Conservation (phyloP, 35 echinoderm and acorn worm species). For the Lytechinus variegatus region DNA sequence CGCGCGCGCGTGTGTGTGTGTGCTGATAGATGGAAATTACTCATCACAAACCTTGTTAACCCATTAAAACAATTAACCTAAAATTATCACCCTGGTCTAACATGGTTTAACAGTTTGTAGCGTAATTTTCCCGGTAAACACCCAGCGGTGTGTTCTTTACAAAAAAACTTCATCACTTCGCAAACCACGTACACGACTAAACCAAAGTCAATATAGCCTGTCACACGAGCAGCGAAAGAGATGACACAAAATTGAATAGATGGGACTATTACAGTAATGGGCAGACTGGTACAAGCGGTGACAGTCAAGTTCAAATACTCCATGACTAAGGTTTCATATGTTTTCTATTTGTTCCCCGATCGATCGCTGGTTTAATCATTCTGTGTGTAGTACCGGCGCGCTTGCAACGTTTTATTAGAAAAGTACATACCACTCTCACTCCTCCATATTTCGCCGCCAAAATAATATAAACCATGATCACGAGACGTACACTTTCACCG, state of each 20-base stretch:
- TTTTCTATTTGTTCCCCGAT: conserved; percentile 14
- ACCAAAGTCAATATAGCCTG: background rate
- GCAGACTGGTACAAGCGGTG: conserved; percentile 10
- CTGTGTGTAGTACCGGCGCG: conserved; percentile 26
- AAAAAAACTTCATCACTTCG: background rate
- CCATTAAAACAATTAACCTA: conserved; percentile 36
- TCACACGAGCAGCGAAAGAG: background rate
- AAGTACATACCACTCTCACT: background rate
- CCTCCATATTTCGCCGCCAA: background rate
- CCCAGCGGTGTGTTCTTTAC: background rate
- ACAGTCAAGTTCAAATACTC: conserved; percentile 40
- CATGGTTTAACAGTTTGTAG: conserved; percentile 18
- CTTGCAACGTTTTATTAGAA: conserved; percentile 32
- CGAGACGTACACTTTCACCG: background rate
- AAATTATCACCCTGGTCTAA: conserved; percentile 41
- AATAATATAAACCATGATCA: background rate
- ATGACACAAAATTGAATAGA: conserved; percentile 33
- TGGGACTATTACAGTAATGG: conserved; percentile 22
- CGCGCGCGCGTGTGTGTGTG: background rate
- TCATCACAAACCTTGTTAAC: conserved; percentile 1
- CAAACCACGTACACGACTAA: background rate
- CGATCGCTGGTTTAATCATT: conserved; percentile 39
- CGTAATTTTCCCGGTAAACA: conserved; percentile 25
- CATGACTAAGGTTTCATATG: conserved; percentile 26
- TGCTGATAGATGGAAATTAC: background rate